Evolutionary conservation across 92 coral and sea anemone species (phyloP), one percentile per base, ranked within the genome.

Genomic region (Bergia puertoricense): DNA sequence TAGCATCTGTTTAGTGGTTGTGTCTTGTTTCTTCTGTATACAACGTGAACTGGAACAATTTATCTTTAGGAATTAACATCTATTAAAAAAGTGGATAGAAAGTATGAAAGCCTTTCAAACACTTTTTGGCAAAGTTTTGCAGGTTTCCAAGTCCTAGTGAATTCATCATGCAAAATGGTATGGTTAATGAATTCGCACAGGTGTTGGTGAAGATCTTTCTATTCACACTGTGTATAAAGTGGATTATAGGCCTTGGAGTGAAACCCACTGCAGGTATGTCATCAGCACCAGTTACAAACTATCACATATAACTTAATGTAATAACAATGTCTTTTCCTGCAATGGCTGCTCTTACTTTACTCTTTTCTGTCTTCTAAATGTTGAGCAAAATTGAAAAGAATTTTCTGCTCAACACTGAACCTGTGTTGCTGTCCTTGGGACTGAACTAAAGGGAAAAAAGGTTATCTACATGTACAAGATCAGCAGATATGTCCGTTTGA

Each of bases 231-330:
- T 90, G 92, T 15, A 46, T 44, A 79, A 90, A 86, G 78, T 51
- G 40, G 23, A 86, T 45, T 18, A 90, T 90, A 8, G 92, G 92
- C n/a, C 90, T 74, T 57, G 92, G 92, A 38, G 89, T 65, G 81
- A 90, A 90, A 22, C 92, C 90, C 80, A 90, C 74, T 51, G 90
- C 92, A 8, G 92, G 90, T 48, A 86, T 81, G 81, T 86, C 74
- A n/a, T 80, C 90, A 73, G 92, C 86, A 78, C 92, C 92, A 85
- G 90, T 90, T 22, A 81, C 90, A 86, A 90, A 90, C 44, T 90
- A 90, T 54, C 86, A 68, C 50, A 90, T 73, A 50, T 90, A 86
- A 78, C 79, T 30, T 30, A 90, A 80, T 30, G 77, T 44, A 45
- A 90, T 54, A 37, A 56, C 83, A 45, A 90, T 80, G 65, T 90